Conservation (phyloP, 2,113 vertebrate genomes). For the Platysteira castanea region DNA sequence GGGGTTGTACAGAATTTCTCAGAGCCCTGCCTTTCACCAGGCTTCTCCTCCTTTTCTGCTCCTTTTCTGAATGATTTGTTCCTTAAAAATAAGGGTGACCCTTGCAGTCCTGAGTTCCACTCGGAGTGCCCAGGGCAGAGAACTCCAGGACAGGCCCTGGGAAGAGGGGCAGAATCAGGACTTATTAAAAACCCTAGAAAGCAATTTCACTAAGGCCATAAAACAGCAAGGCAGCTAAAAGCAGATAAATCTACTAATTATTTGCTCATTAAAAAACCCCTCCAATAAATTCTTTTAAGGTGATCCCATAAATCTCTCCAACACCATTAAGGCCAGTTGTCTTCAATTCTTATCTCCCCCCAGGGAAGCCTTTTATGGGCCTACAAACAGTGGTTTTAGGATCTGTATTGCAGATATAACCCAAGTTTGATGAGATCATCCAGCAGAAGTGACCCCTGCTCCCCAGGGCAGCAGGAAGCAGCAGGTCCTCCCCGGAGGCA, state of each 20-base stretch:
- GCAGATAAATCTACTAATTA: slow-evolving; percentile 39
- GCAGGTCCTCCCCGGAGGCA: neutral
- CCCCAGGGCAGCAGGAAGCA: neutral
- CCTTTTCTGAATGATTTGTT: neutral
- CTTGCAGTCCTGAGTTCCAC: neutral
- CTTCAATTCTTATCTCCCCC: slow-evolving; percentile 9
- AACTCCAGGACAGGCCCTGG: fast-evolving
- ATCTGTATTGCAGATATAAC: neutral
- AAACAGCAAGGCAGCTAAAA: slow-evolving; percentile 10
- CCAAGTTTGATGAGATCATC: neutral
- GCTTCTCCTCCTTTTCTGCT: neutral
- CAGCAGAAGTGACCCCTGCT: neutral
- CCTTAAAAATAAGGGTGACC: neutral
- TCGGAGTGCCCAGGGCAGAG: neutral
- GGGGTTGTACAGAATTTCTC: neutral
- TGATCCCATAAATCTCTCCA: slow-evolving; percentile 43
- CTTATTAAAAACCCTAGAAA: neutral
- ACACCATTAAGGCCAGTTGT: slow-evolving; percentile 13
- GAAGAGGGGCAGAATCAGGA: neutral
- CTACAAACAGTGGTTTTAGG: neutral
- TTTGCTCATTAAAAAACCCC: slow-evolving; percentile 27
- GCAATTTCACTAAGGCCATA: neutral
- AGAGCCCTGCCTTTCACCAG: neutral
- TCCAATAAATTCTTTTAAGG: slow-evolving; percentile 49
- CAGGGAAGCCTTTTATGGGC: slow-evolving; percentile 13